phyloP scores from a whole-genome alignment of 1,140 invertebrate species.

The Galendromus occidentalis region DNA sequence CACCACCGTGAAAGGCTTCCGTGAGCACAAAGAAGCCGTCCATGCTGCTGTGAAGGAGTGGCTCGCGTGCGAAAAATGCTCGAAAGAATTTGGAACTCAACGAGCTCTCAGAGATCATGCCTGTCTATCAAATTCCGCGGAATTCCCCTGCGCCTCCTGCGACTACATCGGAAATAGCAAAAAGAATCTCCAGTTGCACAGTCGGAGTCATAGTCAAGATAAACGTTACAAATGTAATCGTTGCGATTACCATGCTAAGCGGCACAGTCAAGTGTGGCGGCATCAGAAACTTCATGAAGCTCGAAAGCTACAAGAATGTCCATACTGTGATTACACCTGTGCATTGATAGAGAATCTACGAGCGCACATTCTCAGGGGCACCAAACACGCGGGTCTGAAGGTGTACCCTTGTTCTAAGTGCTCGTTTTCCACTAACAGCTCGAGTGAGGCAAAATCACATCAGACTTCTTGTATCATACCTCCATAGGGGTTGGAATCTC shows the following conservation, averaged over 20 bases:
- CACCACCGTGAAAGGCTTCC: not conserved
- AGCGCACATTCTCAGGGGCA: not conserved
- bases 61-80: not conserved
- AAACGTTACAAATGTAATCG: not conserved
- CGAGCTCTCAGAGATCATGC: not conserved
- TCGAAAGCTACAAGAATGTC: not conserved
- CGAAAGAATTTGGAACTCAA: not conserved
- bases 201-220: not conserved
- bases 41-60: not conserved
- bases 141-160: not conserved
- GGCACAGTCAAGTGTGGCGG: not conserved
- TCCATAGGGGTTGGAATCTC: no score
- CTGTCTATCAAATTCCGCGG: not conserved
- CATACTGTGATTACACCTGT: conserved; percentile 6
- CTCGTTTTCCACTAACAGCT: conserved; percentile 1
- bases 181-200: not conserved
- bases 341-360: not conserved
- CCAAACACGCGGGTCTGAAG: not conserved
- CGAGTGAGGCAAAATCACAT: not conserved
- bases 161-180: not conserved
- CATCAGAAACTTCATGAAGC: not conserved
- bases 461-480: no score
- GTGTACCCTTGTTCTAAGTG: not conserved
- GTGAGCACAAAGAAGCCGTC: not conserved
- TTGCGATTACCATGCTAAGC: not conserved